Conservation (phyloP, 2,888 invertebrate species). For the Drosophila lutescens region DNA sequence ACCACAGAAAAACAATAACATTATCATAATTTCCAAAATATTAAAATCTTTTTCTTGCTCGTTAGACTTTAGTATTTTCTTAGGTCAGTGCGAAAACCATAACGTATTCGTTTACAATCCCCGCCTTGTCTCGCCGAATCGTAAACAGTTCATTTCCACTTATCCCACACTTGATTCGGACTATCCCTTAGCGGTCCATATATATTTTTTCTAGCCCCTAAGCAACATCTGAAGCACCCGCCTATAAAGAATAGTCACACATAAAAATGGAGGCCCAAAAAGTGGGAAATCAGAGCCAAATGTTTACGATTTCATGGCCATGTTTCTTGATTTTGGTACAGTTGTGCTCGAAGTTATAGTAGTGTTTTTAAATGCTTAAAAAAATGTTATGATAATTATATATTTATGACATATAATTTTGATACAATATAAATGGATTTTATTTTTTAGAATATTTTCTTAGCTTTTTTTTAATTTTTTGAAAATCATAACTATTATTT, state of each 20-base stretch:
- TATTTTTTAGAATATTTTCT: not conserved
- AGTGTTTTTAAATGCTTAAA: not conserved
- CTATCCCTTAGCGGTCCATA: not conserved
- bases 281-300: constrained; percentile 53
- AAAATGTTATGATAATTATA: no score
- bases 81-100: not conserved
- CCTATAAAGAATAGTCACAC: constrained; percentile 42
- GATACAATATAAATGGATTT: no score
- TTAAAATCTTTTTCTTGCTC: not conserved
- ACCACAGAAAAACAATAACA: not conserved
- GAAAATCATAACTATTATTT: not conserved
- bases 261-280: constrained; percentile 18
- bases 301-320: constrained; percentile 65
- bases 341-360: not conserved
- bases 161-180: constrained; percentile 21
- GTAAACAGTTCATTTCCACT: constrained; percentile 24
- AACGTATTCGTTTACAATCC: not conserved
- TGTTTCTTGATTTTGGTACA: constrained; percentile 25
- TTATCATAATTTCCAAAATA: constrained; percentile 1
- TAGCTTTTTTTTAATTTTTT: not conserved
- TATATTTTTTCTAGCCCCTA: not conserved
- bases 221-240: constrained; percentile 25
- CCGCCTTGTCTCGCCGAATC: not conserved
- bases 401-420: no score
- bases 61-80: not conserved